Conservation (phyloP, 64 coral and sea anemone genomes). For the Montipora capricornis region DNA sequence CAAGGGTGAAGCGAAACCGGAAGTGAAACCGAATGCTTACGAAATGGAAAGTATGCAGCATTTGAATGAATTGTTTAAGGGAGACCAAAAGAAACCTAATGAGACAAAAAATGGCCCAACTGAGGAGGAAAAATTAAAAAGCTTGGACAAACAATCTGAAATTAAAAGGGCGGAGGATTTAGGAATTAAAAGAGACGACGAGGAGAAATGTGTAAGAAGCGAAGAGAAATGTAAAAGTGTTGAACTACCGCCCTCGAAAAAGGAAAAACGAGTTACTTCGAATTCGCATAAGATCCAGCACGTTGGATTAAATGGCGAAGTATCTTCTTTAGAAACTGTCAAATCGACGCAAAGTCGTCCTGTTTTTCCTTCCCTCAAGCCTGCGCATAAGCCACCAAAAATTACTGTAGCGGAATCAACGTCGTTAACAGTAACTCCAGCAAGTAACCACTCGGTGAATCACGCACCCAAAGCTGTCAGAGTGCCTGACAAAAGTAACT, state of each 20-base stretch:
- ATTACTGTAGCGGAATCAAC: constrained; percentile 45
- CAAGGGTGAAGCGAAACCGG: background rate
- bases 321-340: constrained; percentile 58
- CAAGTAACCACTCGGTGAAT: background rate
- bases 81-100: constrained; percentile 54
- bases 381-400: constrained; percentile 19
- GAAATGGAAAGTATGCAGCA: constrained; percentile 71
- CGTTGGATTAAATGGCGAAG: constrained; percentile 85
- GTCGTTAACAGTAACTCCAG: background rate
- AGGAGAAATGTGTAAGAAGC: constrained; percentile 6
- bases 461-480: constrained; percentile 26
- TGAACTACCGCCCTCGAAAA: background rate
- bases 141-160: background rate
- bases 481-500: constrained; percentile 76
- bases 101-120: background rate
- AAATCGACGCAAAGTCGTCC: background rate
- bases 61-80: constrained; percentile 71
- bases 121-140: background rate
- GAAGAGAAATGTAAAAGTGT: background rate
- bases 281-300: constrained; percentile 81
- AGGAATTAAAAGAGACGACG: background rate
- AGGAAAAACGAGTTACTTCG: background rate
- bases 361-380: constrained; percentile 11
- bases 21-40: constrained; percentile 65
- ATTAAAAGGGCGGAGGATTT: background rate